These are phyloP conservation scores for Limnothrissa miodon DNA, from an alignment of 2,113 vertebrate genomes.

Conservation along the genomic window DNA sequence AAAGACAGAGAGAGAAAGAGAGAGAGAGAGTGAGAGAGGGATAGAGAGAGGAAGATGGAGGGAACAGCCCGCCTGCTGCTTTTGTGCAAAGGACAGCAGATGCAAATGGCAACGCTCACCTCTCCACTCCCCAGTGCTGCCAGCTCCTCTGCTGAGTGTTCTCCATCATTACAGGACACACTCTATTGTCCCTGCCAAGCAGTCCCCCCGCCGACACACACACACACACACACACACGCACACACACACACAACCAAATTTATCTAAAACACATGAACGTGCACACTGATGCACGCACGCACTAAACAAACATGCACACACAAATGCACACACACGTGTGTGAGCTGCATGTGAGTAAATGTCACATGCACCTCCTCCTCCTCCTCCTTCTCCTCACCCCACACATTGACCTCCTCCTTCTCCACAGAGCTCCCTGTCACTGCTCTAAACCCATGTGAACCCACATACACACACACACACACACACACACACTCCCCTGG, in stretches of 20 bases:
- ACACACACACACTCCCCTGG: background rate
- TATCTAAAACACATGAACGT: background rate
- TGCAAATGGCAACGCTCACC: constrained; percentile 49
- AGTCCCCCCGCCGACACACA: background rate
- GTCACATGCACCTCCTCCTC: background rate
- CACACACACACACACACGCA: background rate
- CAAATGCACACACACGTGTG: background rate
- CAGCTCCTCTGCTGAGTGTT: constrained; percentile 30
- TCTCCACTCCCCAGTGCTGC: background rate
- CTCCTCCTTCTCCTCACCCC: too few relatives aligned
- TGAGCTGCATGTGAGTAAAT: background rate
- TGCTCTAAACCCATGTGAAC: constrained; percentile 10
- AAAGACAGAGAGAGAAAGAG: background rate
- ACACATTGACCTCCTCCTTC: background rate
- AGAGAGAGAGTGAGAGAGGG: background rate
- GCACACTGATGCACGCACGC: background rate
- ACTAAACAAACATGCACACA: background rate
- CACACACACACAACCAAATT: background rate
- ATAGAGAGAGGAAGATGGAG: background rate
- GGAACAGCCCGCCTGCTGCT: constrained; percentile 7
- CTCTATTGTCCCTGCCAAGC: background rate
- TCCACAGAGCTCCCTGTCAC: background rate
- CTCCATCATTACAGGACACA: constrained; percentile 11
- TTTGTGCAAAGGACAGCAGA: constrained; percentile 53
- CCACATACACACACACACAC: constrained; percentile 1